Conservation (phyloP, 2,888 invertebrate genomes). For the Mechanitis mazaeus region DNA sequence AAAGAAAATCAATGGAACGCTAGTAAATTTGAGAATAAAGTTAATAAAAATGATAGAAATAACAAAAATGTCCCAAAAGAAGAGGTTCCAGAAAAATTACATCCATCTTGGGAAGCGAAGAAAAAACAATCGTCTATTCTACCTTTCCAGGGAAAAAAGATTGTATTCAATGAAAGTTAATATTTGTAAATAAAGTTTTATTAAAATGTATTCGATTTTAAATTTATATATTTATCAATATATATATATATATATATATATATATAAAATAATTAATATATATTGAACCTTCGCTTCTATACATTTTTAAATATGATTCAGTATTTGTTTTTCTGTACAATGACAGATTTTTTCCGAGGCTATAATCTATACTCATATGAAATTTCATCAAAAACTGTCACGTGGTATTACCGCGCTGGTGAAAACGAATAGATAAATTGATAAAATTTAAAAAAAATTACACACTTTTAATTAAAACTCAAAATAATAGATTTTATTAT, state of each 20-base stretch:
- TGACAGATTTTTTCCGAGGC: too few relatives aligned
- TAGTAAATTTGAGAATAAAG: slow-evolving; percentile 23
- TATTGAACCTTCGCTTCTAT: neutral
- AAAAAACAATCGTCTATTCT: slow-evolving; percentile 62
- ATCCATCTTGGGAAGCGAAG: slow-evolving; percentile 76
- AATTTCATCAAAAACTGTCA: too few relatives aligned
- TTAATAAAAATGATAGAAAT: slow-evolving; percentile 23
- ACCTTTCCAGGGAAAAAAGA: slow-evolving; percentile 70
- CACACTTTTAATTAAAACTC: too few relatives aligned
- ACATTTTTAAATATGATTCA: neutral
- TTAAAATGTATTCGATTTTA: neutral
- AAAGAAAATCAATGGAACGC: slow-evolving; percentile 28
- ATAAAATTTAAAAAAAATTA: too few relatives aligned
- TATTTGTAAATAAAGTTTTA: slow-evolving; percentile 8
- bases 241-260: too few relatives aligned
- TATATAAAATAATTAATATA: too few relatives aligned
- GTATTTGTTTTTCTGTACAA: too few relatives aligned
- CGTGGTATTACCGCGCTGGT: too few relatives aligned
- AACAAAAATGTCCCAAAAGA: slow-evolving; percentile 21
- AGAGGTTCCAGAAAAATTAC: slow-evolving; percentile 57
- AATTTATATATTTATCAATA: neutral
- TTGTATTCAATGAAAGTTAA: slow-evolving; percentile 60
- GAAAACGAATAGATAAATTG: too few relatives aligned
- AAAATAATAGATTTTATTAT: too few relatives aligned
- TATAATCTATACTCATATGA: too few relatives aligned